A percentile compares a stretch with the other conserved stretches of the same genome.
These are phyloP conservation scores for Gavialis gangeticus DNA, from an alignment of 2,113 vertebrate genomes.

Conservation along the genomic window DNA sequence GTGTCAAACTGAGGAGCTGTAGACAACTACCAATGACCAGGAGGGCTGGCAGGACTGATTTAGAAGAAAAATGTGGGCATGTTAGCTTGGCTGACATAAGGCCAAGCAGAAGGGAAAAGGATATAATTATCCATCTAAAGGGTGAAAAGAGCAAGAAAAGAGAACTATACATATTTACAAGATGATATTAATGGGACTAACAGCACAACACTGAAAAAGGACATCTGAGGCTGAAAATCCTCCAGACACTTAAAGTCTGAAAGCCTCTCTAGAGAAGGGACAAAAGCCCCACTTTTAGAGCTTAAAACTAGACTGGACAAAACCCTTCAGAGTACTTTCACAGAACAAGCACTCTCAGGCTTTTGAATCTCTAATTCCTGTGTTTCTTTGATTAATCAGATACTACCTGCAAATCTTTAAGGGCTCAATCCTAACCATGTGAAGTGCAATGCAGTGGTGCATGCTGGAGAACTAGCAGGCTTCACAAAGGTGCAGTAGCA, in stretches of 20 bases:
- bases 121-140: neutral
- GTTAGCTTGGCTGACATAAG: neutral
- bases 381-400: neutral
- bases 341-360: neutral
- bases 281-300: neutral
- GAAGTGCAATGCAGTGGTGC: neutral
- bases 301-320: neutral
- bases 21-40: neutral
- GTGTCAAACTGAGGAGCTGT: accelerated
- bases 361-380: neutral
- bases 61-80: neutral
- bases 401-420: neutral
- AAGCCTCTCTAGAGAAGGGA: neutral
- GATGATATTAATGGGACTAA: neutral
- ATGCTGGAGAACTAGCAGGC: neutral
- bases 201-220: neutral
- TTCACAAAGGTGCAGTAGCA: neutral
- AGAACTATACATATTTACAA: neutral
- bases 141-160: neutral
- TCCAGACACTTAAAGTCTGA: neutral
- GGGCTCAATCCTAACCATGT: neutral
- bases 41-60: neutral
- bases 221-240: neutral
- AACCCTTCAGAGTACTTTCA: neutral
- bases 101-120: neutral